Base-by-base conservation (phyloP, 2,113 vertebrate species). In the Rhinolophus ferrumequinum region DNA sequence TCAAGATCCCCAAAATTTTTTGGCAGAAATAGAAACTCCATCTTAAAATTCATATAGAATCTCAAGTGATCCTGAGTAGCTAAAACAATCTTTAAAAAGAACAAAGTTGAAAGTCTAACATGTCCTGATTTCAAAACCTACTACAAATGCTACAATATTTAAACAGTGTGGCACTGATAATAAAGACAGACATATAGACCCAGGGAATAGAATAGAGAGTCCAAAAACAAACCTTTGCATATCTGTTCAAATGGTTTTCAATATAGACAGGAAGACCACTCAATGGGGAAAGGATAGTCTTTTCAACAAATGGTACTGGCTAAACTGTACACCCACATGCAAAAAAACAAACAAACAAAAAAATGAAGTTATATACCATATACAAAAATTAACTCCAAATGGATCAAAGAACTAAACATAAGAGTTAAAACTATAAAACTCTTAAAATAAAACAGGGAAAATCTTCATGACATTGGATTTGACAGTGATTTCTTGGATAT, bases 21-120 rank as follows among this genome's bases (percentile, higher is more conserved):
- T 44, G 5, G 41, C 41, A 44, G 41, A 44, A 44, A 44, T 44
- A 44, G 41, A 44, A 44, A 44, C 41, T 44, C 41, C 6, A 44
- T 44, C 41, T 44, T 44, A 44, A 44, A 44, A 44, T 44, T 44
- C 41, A 44, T 44, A 44, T 44, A 44, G 41, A 44, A 44, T 7
- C 41, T 44, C 41, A 80, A 64, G 7, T 8, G 21, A 90, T 60
- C 8, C n/a, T 33, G 82, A 90, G 50, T 41, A 69, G 41, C n/a
- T 56, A 93, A 44, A 91, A 91, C 4, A 83, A 19, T 84, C 56
- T 90, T 96, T 26, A 56, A 90, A 93, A 93, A 69, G 22, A 73
- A 90, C 6, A 79, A 76, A 67, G 30, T 58, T 47, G n/a, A 26
- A 77, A 2, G 14, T 70, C 50, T 88, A 9, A 52, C 30, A 70